phyloP scores from a whole-genome alignment of 2,888 invertebrate species.

The Cephus pulcher region DNA sequence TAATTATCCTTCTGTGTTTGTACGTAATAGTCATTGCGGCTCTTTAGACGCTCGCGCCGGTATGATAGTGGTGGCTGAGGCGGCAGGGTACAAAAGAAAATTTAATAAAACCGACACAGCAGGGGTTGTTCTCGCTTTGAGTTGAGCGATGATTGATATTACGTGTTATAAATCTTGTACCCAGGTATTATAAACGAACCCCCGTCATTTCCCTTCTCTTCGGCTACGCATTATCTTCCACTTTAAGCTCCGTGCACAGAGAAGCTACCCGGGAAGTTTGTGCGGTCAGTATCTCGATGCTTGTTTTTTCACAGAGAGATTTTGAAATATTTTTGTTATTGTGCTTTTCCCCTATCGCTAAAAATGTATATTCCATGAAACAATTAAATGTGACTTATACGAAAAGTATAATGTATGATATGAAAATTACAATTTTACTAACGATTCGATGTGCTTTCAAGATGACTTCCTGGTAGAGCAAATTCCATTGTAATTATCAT shows the following conservation, averaged over 20 bases:
- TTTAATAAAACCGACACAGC: constrained; percentile 32
- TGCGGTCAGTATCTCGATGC: background rate
- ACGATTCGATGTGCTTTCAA: background rate
- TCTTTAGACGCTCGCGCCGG: background rate
- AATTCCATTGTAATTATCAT: no score
- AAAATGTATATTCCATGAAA: background rate
- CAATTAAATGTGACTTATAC: background rate
- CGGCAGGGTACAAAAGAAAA: constrained; percentile 20
- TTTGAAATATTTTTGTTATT: background rate
- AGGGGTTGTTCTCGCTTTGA: constrained; percentile 22
- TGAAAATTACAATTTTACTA: background rate
- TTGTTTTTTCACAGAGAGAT: background rate
- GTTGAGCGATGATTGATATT: constrained; percentile 33
- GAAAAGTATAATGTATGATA: background rate
- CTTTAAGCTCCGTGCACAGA: background rate
- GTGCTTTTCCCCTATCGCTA: background rate
- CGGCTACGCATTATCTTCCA: constrained; percentile 16
- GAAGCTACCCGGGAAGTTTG: background rate
- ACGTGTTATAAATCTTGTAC: constrained; percentile 29
- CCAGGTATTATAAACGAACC: constrained; percentile 16
- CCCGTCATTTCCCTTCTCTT: constrained; percentile 2
- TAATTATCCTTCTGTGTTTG: constrained; percentile 19
- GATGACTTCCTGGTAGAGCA: no score
- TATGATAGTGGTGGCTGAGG: background rate
- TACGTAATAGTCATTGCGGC: constrained; percentile 5